Evolutionary conservation across 2,888 invertebrate species (phyloP).

Genomic region (Agrochola lychnidis): DNA sequence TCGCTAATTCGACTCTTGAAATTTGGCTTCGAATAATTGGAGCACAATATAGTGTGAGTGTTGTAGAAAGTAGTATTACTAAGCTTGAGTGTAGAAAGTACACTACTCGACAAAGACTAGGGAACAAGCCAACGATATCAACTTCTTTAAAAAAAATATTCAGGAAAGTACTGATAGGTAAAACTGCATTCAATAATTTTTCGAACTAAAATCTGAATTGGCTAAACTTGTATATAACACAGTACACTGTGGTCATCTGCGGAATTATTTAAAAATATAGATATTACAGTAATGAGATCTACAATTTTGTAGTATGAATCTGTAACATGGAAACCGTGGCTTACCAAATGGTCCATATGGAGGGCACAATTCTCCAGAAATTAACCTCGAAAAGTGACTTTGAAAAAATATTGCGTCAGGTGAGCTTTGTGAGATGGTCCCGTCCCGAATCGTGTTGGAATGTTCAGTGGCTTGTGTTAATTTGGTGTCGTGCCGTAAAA

Average conservation of each 20-base stretch:
- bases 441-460: background rate
- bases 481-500: background rate
- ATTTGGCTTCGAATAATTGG: conserved; percentile 93
- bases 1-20: conserved; percentile 91
- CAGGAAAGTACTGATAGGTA: background rate
- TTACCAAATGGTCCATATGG: background rate
- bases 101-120: background rate
- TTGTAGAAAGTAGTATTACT: conserved; percentile 45
- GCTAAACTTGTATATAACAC: background rate
- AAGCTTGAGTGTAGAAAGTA: background rate
- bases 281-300: background rate
- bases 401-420: background rate
- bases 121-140: background rate
- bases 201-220: background rate
- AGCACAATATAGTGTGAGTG: conserved; percentile 91
- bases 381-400: background rate
- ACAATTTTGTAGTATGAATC: background rate
- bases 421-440: background rate
- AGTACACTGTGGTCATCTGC: background rate
- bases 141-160: background rate
- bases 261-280: background rate
- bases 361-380: conserved; percentile 1
- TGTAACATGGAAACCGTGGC: background rate
- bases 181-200: background rate
- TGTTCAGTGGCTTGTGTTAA: background rate